phyloP scores from a whole-genome alignment of 2,113 vertebrate species.

The Leucosticte australis region DNA sequence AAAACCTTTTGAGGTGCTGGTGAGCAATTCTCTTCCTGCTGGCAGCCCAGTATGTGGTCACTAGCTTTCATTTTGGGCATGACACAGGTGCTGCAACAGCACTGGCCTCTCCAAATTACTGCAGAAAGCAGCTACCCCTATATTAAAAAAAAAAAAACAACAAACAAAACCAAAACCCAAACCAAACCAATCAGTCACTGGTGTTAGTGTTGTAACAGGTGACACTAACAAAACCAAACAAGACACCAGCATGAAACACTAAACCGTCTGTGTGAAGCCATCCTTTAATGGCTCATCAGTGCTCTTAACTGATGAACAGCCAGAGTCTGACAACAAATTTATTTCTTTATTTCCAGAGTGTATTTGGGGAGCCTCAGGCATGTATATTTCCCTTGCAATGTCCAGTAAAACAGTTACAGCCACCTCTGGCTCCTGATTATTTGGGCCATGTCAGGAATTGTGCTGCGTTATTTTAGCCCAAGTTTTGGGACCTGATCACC shows the following conservation, averaged over 20 bases:
- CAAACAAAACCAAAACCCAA: background rate
- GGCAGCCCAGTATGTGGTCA: rapidly evolving
- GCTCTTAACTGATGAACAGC: background rate
- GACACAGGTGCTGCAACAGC: background rate
- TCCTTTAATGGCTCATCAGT: background rate
- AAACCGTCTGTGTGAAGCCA: background rate
- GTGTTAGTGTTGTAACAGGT: background rate
- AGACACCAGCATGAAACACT: background rate
- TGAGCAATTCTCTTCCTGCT: background rate
- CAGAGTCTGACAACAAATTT: background rate
- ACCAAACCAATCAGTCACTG: background rate
- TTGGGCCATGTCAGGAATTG: background rate
- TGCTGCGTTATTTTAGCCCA: background rate
- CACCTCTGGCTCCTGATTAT: background rate
- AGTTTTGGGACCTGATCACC: background rate
- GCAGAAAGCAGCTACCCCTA: background rate
- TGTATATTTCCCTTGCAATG: background rate
- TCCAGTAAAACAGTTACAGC: background rate
- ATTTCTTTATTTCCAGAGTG: background rate
- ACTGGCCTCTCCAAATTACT: background rate
- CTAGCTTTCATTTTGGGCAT: background rate
- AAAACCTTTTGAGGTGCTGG: background rate
- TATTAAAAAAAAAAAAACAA: background rate
- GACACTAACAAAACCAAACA: background rate
- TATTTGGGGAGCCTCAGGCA: background rate